phyloP scores from a whole-genome alignment of 2,888 invertebrate species.

The Mechanitis mazaeus region DNA sequence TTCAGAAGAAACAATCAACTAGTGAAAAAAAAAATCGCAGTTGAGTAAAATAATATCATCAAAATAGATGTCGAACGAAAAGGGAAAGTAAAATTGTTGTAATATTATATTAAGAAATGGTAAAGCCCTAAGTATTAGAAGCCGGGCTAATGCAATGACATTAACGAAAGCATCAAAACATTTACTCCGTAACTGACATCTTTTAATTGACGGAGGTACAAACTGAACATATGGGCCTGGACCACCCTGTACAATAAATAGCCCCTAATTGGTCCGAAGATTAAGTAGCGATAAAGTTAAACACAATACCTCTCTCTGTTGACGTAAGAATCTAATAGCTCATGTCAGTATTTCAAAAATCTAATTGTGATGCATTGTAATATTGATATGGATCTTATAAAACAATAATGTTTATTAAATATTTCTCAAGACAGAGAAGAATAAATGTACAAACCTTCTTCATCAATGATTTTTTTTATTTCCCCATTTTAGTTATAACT shows the following conservation, averaged over 20 bases:
- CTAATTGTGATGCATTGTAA: conserved; percentile 9
- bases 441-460: neutral
- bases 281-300: conserved; percentile 55
- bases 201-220: conserved; percentile 64
- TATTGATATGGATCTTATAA: conserved; percentile 3
- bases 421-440: neutral
- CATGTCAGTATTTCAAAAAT: conserved; percentile 1
- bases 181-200: conserved; percentile 53
- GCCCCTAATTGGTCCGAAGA: conserved; percentile 62
- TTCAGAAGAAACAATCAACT: too few species aligned
- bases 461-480: too few species aligned
- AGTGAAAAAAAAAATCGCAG: too few species aligned
- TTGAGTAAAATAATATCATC: too few species aligned
- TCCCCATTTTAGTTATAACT: too few species aligned
- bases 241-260: conserved; percentile 68
- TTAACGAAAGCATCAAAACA: conserved; percentile 31
- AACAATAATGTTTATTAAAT: neutral
- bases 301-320: conserved; percentile 43
- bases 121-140: too few species aligned
- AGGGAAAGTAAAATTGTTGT: too few species aligned
- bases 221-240: conserved; percentile 41
- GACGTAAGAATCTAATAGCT: conserved; percentile 34
- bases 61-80: too few species aligned
- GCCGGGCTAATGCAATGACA: conserved; percentile 29
- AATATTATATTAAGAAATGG: too few species aligned